phyloP scores from a whole-genome alignment of 2,797 vertebrate genomes.

The Eidolon dupreanum region DNA sequence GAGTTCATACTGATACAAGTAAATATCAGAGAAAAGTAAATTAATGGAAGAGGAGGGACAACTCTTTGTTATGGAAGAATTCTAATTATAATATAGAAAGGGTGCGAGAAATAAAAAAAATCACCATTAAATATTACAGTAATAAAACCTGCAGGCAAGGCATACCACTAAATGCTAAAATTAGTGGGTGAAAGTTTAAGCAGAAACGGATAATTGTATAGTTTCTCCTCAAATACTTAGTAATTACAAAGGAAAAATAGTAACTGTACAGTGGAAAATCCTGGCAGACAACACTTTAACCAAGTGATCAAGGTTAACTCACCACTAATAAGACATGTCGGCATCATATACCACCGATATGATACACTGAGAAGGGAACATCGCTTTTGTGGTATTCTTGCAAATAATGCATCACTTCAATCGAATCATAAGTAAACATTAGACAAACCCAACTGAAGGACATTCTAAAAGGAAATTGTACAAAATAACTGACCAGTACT shows the following conservation, averaged over 20 bases:
- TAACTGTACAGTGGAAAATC: not conserved
- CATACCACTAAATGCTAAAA: not conserved
- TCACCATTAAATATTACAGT: not conserved
- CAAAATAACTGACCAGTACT: no score
- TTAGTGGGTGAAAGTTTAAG: not conserved
- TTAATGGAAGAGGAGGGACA: not conserved
- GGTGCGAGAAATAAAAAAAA: not conserved
- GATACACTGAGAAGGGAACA: not conserved
- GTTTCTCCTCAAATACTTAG: not conserved
- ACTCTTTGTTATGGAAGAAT: not conserved
- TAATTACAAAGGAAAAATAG: not conserved
- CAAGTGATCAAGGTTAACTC: not conserved
- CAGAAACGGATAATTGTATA: not conserved
- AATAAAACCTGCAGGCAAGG: not conserved
- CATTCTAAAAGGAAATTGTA: no score
- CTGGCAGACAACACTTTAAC: not conserved
- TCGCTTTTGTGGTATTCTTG: not conserved
- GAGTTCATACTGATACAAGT: not conserved
- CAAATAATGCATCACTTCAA: not conserved
- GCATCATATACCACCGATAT: not conserved
- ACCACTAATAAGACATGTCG: not conserved
- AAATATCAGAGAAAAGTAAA: not conserved
- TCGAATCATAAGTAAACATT: not conserved
- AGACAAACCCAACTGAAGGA: not conserved
- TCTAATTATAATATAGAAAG: not conserved